These are phyloP conservation scores for Dermolepida albohirtum DNA, from an alignment of 2,888 invertebrate genomes.

Conservation along the genomic window DNA sequence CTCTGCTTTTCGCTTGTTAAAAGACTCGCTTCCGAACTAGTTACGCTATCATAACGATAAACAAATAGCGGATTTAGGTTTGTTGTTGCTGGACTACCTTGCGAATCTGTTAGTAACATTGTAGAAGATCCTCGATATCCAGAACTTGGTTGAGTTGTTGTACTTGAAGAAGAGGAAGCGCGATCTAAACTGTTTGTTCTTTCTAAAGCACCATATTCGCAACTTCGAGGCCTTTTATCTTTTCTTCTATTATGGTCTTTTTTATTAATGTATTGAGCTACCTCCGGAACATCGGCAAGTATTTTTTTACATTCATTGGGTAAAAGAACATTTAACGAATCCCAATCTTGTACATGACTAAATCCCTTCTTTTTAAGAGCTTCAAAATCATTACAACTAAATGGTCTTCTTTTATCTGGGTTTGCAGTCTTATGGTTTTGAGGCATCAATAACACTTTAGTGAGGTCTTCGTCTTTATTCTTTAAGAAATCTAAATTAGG, in stretches of 20 bases:
- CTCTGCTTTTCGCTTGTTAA: conserved; percentile 69
- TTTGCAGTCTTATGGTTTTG: conserved; percentile 67
- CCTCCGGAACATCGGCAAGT: conserved; percentile 83
- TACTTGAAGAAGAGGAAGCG: conserved; percentile 76
- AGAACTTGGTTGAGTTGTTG: conserved; percentile 84
- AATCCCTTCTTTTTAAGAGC: conserved; percentile 83
- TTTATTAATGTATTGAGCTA: conserved; percentile 74
- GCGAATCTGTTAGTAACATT: conserved; percentile 82
- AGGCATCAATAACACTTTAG: conserved; percentile 81
- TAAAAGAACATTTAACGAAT: conserved; percentile 87
- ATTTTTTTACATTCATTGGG: conserved; percentile 87
- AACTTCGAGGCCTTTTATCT: conserved; percentile 68
- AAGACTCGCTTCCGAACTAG: conserved; percentile 79
- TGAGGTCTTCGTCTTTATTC: conserved; percentile 59
- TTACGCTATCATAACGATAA: conserved; percentile 83
- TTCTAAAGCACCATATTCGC: conserved; percentile 69
- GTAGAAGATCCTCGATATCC: conserved; percentile 90
- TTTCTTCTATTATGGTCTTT: conserved; percentile 66
- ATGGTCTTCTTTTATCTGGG: conserved; percentile 70
- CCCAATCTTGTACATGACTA: conserved; percentile 92
- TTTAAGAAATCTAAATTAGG: conserved; percentile 88
- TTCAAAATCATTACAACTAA: conserved; percentile 86
- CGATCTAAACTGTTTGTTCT: conserved; percentile 63
- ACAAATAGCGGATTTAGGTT: conserved; percentile 81
- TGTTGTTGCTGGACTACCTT: conserved; percentile 73